Conservation (phyloP, 2,888 invertebrate species). For the Drosophila siamana region DNA sequence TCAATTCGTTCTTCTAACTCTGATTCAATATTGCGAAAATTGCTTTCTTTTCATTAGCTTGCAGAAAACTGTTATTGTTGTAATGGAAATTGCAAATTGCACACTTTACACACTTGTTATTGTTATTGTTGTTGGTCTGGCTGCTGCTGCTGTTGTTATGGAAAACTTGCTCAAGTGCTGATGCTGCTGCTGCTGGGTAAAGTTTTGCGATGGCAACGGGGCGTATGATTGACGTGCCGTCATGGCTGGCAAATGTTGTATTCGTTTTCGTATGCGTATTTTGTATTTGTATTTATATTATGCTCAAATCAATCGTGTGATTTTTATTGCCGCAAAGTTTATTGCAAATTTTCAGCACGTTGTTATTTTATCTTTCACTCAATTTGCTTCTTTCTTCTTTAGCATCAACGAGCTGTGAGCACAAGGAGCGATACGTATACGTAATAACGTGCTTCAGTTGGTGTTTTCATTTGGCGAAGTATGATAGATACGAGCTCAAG, state of each 20-base stretch:
- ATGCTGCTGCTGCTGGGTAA: slow-evolving; percentile 3
- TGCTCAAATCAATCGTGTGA: slow-evolving; percentile 37
- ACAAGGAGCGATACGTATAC: slow-evolving; percentile 10
- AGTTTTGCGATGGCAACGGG: slow-evolving; percentile 23
- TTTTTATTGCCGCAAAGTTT: slow-evolving; percentile 42
- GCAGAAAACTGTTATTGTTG: slow-evolving; percentile 13
- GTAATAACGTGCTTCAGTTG: slow-evolving; percentile 24
- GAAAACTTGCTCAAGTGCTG: slow-evolving; percentile 30
- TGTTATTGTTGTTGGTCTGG: slow-evolving; percentile 12
- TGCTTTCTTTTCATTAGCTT: slow-evolving; percentile 53
- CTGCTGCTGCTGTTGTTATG: slow-evolving; percentile 5
- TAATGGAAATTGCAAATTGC: slow-evolving; percentile 21
- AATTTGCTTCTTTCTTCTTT: slow-evolving; percentile 17
- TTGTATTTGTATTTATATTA: slow-evolving; percentile 34
- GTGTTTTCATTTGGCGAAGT: slow-evolving; percentile 50
- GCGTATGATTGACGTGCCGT: slow-evolving; percentile 51
- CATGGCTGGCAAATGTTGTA: slow-evolving; percentile 18
- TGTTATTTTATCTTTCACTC: slow-evolving; percentile 30
- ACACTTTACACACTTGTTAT: slow-evolving; percentile 7
- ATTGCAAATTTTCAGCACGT: slow-evolving; percentile 26
- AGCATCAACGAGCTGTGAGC: background rate
- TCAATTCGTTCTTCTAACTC: slow-evolving; percentile 2
- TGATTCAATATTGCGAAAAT: slow-evolving; percentile 16
- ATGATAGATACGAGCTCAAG: slow-evolving; percentile 56
- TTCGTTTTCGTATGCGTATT: background rate